Base-by-base conservation (phyloP, 2,888 invertebrate genomes). In the Lasioglossum villosulum region DNA sequence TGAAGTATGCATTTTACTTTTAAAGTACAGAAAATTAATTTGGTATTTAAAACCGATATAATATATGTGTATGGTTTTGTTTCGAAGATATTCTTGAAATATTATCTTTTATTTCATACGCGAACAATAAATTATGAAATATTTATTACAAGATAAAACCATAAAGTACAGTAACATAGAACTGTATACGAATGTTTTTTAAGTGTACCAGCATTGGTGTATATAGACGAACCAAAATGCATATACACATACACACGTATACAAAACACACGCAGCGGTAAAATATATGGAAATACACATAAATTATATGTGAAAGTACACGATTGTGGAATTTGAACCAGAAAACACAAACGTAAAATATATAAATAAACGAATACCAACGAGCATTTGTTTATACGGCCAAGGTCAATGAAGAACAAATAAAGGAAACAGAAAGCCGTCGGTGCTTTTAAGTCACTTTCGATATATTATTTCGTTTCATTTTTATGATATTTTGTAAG, bases 221-320 rank as follows among this genome's bases (percentile, higher is more conserved):
- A 83, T 75, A 83, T 72, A 72, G 30, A 14, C n/a, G 56, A 48
- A 45, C 30, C 27, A 52, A 74, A 70, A 84, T 73, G 80, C 66
- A 83, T 80, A 77, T 71, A 80, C 56, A 84, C 77, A 89, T 52
- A 90, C 71, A 91, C 59, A 90, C 75, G 84, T 75, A 91, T 56
- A 84, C 72, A 89, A 68, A 88, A 56, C 70, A 82, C 71, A 78
- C 72, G 66, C 70, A 70, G 72, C 23, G 78, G 74, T 56, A 56
- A 74, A 75, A 75, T 73, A 78, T 75, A 83, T 82, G 75, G 66
- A 27, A 81, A 56, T 70, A 83, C 73, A 77, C 73, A 39, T 70
- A 74, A 74, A 82, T 45, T 82, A 82, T 82, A 82, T 84, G 75
- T 78, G 72, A 83, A 84, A 84, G 75, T 83, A 83, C 75, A 78